A percentile compares a stretch with the other conserved stretches of the same genome.
phyloP scores from a whole-genome alignment of 1,140 invertebrate genomes.

The Ceratina japonica region DNA sequence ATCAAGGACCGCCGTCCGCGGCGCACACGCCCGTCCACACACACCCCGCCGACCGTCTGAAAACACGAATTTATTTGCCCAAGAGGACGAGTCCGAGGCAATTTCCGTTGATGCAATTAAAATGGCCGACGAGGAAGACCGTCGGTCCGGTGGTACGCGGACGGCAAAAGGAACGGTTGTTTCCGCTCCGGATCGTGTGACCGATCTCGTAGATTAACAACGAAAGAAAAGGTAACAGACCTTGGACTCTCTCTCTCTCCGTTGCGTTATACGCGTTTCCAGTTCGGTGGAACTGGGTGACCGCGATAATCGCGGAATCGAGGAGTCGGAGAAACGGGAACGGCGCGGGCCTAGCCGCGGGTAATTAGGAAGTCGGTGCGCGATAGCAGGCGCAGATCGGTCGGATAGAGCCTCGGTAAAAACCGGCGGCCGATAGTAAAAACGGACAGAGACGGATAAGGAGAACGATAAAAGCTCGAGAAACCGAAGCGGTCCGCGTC shows the following conservation, averaged over 20 bases:
- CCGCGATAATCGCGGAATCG: conserved; percentile 23
- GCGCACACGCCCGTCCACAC: neutral
- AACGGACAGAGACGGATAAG: conserved; percentile 33
- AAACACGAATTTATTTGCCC: conserved; percentile 62
- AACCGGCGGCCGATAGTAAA: neutral
- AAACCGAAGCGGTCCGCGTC: conserved; percentile 6
- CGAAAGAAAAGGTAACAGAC: conserved; percentile 30
- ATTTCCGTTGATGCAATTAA: conserved; percentile 67
- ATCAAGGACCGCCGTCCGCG: neutral
- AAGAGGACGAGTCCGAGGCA: conserved; percentile 44
- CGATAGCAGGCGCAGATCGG: neutral
- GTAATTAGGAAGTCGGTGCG: conserved; percentile 14
- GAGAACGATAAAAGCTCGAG: conserved; percentile 10
- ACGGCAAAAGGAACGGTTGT: conserved; percentile 8
- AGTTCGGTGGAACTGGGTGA: conserved; percentile 7
- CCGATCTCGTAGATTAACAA: conserved; percentile 39
- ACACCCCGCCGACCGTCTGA: conserved; percentile 17
- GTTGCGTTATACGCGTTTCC: neutral
- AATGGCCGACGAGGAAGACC: conserved; percentile 52
- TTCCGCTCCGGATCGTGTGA: conserved; percentile 8
- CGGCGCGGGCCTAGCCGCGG: neutral
- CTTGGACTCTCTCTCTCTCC: too few species aligned
- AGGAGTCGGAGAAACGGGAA: neutral
- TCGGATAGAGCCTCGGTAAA: conserved; percentile 10
- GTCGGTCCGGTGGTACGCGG: neutral